phyloP scores from a whole-genome alignment of 2,888 invertebrate species.

The Nymphalis polychloros region DNA sequence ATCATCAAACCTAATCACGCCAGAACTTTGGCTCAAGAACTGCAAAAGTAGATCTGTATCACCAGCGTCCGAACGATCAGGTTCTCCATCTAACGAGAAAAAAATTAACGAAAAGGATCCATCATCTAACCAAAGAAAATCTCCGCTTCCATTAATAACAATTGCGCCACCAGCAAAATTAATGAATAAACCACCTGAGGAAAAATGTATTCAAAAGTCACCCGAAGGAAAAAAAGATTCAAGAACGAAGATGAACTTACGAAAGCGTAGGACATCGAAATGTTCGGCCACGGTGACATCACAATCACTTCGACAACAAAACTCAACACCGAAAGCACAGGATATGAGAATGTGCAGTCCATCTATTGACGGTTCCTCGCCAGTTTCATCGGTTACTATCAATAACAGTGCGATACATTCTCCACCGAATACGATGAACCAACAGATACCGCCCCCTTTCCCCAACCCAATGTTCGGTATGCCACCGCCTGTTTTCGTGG shows the following conservation, averaged over 20 bases:
- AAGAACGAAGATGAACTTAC: constrained; percentile 70
- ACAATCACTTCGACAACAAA: constrained; percentile 63
- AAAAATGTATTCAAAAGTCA: constrained; percentile 63
- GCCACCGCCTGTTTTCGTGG: constrained; percentile 71
- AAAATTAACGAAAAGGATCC: constrained; percentile 54
- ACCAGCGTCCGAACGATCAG: constrained; percentile 80
- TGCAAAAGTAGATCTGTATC: constrained; percentile 86
- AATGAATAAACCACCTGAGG: constrained; percentile 75
- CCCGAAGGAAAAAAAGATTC: constrained; percentile 71
- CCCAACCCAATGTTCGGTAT: constrained; percentile 68
- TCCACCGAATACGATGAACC: constrained; percentile 64
- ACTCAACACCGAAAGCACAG: constrained; percentile 72
- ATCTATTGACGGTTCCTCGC: constrained; percentile 66
- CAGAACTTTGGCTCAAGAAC: constrained; percentile 94
- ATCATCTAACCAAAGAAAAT: constrained; percentile 61
- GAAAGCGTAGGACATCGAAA: constrained; percentile 72
- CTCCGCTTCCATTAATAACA: constrained; percentile 84
- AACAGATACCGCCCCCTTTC: constrained; percentile 60
- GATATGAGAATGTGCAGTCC: constrained; percentile 74
- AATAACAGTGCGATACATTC: constrained; percentile 65
- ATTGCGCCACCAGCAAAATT: constrained; percentile 85
- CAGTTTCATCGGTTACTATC: constrained; percentile 58
- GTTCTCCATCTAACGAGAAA: constrained; percentile 76
- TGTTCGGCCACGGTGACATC: constrained; percentile 74
- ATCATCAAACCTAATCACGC: constrained; percentile 87